phyloP scores from a whole-genome alignment of 37 sponge, comb jelly and placozoan genomes.

The Mnemiopsis leidyi region DNA sequence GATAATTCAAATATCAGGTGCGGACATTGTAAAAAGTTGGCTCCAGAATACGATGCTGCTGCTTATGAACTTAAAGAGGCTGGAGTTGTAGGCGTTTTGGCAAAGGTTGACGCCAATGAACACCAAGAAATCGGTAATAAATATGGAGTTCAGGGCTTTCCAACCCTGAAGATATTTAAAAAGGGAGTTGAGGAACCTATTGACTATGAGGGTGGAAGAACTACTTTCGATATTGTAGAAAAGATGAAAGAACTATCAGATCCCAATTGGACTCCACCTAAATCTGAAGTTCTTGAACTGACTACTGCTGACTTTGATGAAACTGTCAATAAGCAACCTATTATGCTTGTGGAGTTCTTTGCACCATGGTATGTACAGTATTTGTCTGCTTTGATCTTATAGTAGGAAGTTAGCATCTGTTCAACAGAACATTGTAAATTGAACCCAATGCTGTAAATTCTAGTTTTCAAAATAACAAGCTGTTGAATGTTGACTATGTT shows the following conservation, averaged over 20 bases:
- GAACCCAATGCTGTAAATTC: neutral
- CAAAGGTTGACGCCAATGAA: slow-evolving; percentile 76
- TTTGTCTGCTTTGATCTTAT: no score
- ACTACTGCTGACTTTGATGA: slow-evolving; percentile 79
- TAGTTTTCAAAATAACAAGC: no score
- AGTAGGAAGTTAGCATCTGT: no score
- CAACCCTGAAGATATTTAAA: slow-evolving; percentile 73
- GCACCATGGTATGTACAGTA: slow-evolving; percentile 85
- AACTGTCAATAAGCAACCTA: slow-evolving; percentile 66
- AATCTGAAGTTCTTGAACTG: slow-evolving; percentile 73
- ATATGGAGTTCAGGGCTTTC: slow-evolving; percentile 71
- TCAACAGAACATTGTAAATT: no score
- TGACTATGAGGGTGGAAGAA: slow-evolving; percentile 71
- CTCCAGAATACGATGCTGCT: slow-evolving; percentile 76
- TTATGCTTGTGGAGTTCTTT: slow-evolving; percentile 89
- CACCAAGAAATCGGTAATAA: slow-evolving; percentile 64
- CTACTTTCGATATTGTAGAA: slow-evolving; percentile 68
- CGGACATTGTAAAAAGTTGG: slow-evolving; percentile 78
- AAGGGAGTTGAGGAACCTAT: slow-evolving; percentile 69
- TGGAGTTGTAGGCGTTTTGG: slow-evolving; percentile 68
- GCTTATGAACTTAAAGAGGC: slow-evolving; percentile 66
- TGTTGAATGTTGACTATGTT: no score
- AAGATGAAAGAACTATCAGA: slow-evolving; percentile 70
- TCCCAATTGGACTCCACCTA: slow-evolving; percentile 74
- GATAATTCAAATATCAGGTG: no score